Base-by-base conservation (phyloP, 2,113 vertebrate species). In the Paratilapia polleni region DNA sequence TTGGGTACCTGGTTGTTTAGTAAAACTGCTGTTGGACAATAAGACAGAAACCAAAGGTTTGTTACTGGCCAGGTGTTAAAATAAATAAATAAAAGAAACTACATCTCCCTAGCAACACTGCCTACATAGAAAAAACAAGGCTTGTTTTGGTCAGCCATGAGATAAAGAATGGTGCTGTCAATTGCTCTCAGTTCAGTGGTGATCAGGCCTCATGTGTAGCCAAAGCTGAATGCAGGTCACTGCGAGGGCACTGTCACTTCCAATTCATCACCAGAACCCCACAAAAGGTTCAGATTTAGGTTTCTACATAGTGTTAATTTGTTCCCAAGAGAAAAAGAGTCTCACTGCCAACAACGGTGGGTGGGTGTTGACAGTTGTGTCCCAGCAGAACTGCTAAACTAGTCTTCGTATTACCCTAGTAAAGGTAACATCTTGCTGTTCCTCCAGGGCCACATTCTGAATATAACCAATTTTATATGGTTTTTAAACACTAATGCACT, bases 201-300 rank as follows among this genome's bases (percentile, higher is more conserved):
- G 47, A 87, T 83, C 61, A 66, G 52, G 24, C 49, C 61, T 61
- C 61, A 56, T 2, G 2, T 70, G 76, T 43, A 31, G 56, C 56
- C n/a, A 5, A 38, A 86, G 1, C 3, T 41, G 68, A 47, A 82
- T 34, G 61, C 41, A 68, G 58, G 63, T 74, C 77, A 54, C 60
- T 28, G 34, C 34, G 31, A 41, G 76, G 52, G 31, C 73, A 57
- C 58, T 59, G 62, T 82, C 54, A 47, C 52, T n/a, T 77, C 59
- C 56, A 43, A 81, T 79, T 78, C 66, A 52, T 78, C 74, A 49
- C 28, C 85, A 41, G 28, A 70, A 77, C 31, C 59, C 52, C 79
- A 82, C 56, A 81, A 4, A 74, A 58, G 52, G 13, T 28, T 62
- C 36, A 58, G 12, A 60, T 24, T 54, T 24, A 56, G 34, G 41